A percentile compares a stretch with the other conserved stretches of the same genome.
Evolutionary conservation across 1,140 invertebrate genomes (phyloP).

Genomic region (Ceratitis capitata): DNA sequence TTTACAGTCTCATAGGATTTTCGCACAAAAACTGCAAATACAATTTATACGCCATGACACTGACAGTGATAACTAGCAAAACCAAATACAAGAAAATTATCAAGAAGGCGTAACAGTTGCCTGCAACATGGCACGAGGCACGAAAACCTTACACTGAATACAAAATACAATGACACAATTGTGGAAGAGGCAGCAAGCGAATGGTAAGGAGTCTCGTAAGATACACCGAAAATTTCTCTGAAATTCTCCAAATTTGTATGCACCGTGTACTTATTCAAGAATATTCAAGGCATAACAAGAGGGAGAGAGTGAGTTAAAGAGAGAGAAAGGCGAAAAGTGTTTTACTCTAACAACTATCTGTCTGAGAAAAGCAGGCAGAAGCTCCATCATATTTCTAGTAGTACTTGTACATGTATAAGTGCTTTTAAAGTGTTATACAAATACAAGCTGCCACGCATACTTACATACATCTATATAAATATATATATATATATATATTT

Average conservation of each 20-base stretch:
- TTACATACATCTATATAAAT: not conserved
- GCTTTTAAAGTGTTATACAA: not conserved
- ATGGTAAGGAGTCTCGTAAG: not conserved
- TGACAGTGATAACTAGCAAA: slow-evolving; percentile 11
- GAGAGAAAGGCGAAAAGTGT: too few species aligned
- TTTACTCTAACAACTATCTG: too few species aligned
- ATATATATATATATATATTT: not conserved
- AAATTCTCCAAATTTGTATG: not conserved
- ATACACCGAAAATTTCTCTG: not conserved
- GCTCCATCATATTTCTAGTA: too few species aligned
- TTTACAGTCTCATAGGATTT: not conserved
- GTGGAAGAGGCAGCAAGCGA: not conserved
- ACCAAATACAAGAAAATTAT: not conserved
- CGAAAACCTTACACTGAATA: not conserved
- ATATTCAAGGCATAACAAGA: not conserved
- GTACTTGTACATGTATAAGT: not conserved
- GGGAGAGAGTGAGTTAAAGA: too few species aligned
- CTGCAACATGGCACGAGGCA: not conserved
- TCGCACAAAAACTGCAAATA: slow-evolving; percentile 17
- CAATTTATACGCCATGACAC: slow-evolving; percentile 27
- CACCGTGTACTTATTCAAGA: not conserved
- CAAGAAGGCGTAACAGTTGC: not conserved
- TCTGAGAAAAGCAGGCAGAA: too few species aligned
- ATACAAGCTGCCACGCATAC: not conserved
- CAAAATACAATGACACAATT: too few species aligned